Conservation (phyloP, 2,888 invertebrate genomes). For the Nipponacmea schrenckii region DNA sequence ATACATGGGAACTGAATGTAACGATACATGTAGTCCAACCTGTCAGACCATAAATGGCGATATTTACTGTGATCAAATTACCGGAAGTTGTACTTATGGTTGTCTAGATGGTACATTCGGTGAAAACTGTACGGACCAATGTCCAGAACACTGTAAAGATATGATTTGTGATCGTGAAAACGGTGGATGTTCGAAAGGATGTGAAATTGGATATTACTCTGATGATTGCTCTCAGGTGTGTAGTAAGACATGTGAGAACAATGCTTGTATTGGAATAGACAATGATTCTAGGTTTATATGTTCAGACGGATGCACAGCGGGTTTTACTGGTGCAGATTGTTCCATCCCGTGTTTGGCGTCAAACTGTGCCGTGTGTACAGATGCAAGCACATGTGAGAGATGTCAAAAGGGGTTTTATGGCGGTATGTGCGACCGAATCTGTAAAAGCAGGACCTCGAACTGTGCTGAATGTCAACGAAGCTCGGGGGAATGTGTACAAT, state of each 20-base stretch:
- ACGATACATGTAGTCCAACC: not conserved
- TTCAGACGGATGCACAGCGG: not conserved
- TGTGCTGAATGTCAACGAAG: not conserved
- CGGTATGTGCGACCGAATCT: not conserved
- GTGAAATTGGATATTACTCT: not conserved
- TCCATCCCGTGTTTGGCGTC: not conserved
- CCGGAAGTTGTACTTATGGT: not conserved
- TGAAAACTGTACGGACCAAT: not conserved
- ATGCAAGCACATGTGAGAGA: not conserved
- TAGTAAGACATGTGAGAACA: not conserved
- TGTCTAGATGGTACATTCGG: not conserved
- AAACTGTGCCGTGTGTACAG: not conserved
- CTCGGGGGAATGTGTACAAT: not conserved
- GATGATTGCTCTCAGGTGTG: not conserved
- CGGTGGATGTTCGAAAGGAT: not conserved
- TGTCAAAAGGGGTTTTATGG: not conserved
- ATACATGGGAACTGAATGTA: not conserved
- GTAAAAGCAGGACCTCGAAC: not conserved
- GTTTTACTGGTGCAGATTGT: not conserved
- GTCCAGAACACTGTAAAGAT: not conserved
- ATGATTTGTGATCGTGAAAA: not conserved
- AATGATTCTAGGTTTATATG: not conserved
- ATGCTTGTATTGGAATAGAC: not conserved
- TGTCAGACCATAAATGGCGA: not conserved
- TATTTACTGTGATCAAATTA: not conserved